Base-by-base conservation (phyloP, 2,113 vertebrate genomes). In the Etheostoma cragini region DNA sequence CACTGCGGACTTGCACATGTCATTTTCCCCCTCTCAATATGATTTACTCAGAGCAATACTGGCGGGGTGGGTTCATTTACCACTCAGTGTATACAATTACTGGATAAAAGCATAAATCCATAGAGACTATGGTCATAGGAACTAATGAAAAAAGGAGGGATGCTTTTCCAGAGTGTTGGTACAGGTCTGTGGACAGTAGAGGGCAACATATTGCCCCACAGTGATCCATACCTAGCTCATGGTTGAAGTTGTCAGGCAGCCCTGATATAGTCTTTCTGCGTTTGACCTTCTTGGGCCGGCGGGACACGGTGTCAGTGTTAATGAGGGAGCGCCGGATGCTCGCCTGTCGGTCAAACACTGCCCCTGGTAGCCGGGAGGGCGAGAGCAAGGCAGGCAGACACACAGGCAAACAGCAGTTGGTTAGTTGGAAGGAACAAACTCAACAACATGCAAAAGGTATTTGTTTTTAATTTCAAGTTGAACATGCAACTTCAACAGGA, bases 231-330 rank as follows among this genome's bases (percentile, higher is more conserved):
- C 98, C 98, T 98, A 99, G 96, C 96, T 99, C 97, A 96, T 95
- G 96, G 94, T 97, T 96, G 95, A 99, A 90, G 97, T 94, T 96
- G 97, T 99, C 97, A 94, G 98, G 98, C 93, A 98, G 93, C 95
- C 98, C 98, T 97, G 98, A 96, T 95, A 99, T 99, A 95, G 98
- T 99, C 97, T 99, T 98, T 99, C 98, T 97, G 96, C 98, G 97
- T 96, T 96, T 99, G 97, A 98, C 97, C 97, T 99, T 99, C 97
- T 98, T 98, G 96, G 97, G 96, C 92, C 98, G 96, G 94, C 97
- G 98, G 96, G 97, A 96, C 95, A 99, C 95, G 93, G 97, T 98
- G 95, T 99, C 98, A 95, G 97, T 96, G 96, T 98, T 97, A 96
- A 98, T 97, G 94, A 98, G 96, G 95, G 98, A 99, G 96, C 97